Base-by-base conservation (phyloP, 2,797 vertebrate species). In the Gymnopithys bicolor region DNA sequence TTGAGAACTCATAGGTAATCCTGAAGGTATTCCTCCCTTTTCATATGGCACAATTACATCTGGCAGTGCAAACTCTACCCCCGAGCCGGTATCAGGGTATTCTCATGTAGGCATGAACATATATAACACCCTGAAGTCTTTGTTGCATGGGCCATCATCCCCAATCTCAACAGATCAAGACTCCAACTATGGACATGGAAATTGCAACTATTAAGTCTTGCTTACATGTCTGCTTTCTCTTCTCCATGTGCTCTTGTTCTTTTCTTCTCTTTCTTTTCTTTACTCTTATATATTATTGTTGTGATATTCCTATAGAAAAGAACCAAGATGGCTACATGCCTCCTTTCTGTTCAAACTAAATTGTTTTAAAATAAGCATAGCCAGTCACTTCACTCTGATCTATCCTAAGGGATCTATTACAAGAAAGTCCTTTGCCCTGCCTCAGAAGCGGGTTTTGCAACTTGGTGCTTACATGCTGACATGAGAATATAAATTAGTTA, bases 61-160 rank as follows among this genome's bases (percentile, higher is more conserved):
- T 0, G 0, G 21, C 5, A 19, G 32, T 2, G 10, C 45, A 35
- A 51, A 24, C 15, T 35, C 4, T 9, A 5, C 7, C 2, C 3
- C 9, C 21, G 10, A 0, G 10, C 19, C 21, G 8, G 33, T 9
- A 32, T 16, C 13, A 22, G 17, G 13, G 14, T 30, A 18, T 18
- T 63, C 21, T 30, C 33, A 14, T 21, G 30, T 5, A 63, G 30
- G 35, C 41, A 21, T 56, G 66, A 43, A 35, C 15, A 5, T 35
- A 23, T 2, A 9, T 13, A 43, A 49, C 33, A 18, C 25, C 21
- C 41, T 18, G 25, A 70, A 56, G 14, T 33, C 19, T 69, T 13
- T 43, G 8, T 23, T 49, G 12, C 41, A 32, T 18, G 7, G 28
- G 17, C 8, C 30, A 19, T 56, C 43, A 24, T 8, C 4, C 6